Evolutionary conservation across 2,113 vertebrate genomes (phyloP).

Genomic region (Felis catus): F.catus_Fca126_mat1.0 CM031417.1:3020001-3020500

Average conservation of each 20-base stretch:
- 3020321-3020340: neutral
- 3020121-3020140: neutral
- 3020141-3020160: neutral
- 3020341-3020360: neutral
- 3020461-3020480: fast-evolving
- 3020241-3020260: neutral
- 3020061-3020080: neutral
- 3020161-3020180: neutral
- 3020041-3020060: neutral
- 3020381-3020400: neutral
- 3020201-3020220: neutral
- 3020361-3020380: neutral
- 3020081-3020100: neutral
- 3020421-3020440: neutral
- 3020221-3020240: neutral
- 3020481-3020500: neutral
- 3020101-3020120: neutral
- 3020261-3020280: neutral
- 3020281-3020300: neutral
- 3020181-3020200: neutral
- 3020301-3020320: neutral
- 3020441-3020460: neutral
- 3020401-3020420: neutral
- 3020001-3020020: neutral
- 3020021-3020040: neutral